Evolutionary conservation across 1,140 invertebrate species (phyloP).

Genomic region (Hyles vespertilio): DNA sequence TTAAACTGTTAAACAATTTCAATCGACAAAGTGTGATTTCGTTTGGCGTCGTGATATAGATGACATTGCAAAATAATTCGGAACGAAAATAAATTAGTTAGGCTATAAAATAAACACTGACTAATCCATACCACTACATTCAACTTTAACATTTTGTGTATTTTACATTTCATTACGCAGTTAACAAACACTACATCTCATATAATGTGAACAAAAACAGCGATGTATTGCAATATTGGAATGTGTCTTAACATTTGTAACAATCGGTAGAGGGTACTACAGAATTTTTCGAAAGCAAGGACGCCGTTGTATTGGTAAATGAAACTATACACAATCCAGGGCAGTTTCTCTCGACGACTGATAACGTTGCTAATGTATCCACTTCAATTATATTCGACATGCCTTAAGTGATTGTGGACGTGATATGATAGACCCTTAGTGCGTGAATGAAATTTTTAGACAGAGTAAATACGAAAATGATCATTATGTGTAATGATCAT

Average conservation of each 20-base stretch:
- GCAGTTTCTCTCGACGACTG: conserved; percentile 34
- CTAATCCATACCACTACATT: neutral
- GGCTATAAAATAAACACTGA: conserved; percentile 17
- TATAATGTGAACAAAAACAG: neutral
- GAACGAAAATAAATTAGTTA: conserved; percentile 13
- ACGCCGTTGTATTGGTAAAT: conserved; percentile 37
- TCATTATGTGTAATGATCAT: too few relatives aligned
- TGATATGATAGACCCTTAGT: too few relatives aligned
- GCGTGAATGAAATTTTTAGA: too few relatives aligned
- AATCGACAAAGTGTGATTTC: neutral
- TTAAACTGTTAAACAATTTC: neutral
- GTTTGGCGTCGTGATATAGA: neutral
- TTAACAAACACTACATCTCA: neutral
- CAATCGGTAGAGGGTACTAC: conserved; percentile 9
- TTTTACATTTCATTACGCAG: neutral
- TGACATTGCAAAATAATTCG: conserved; percentile 10
- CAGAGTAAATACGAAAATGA: too few relatives aligned
- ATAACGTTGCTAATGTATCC: conserved; percentile 1
- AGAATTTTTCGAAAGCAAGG: conserved; percentile 50
- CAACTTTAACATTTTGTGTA: neutral
- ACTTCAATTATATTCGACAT: neutral
- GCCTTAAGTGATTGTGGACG: too few relatives aligned
- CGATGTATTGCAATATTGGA: conserved; percentile 4
- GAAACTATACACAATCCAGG: conserved; percentile 27
- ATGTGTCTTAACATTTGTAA: neutral